Evolutionary conservation across 2,113 vertebrate species (phyloP).

Genomic region (Thinocorus orbignyianus): DNA sequence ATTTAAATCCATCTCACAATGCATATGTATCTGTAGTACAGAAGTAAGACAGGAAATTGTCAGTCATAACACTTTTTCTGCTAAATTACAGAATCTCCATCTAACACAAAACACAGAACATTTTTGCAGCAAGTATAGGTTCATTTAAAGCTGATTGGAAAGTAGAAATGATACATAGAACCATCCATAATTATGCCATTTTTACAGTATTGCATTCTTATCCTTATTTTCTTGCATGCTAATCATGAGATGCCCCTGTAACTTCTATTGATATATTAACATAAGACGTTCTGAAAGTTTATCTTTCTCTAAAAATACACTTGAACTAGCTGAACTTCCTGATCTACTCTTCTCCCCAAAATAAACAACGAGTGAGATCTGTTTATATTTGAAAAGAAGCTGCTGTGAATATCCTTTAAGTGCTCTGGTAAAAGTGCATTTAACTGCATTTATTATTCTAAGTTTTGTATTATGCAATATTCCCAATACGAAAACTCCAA

Average conservation of each 20-base stretch:
- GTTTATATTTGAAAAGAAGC: neutral
- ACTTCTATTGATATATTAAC: neutral
- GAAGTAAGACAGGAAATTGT: neutral
- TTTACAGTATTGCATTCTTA: neutral
- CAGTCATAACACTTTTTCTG: neutral
- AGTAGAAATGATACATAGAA: neutral
- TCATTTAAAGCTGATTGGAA: neutral
- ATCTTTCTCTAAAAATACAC: conserved; percentile 12
- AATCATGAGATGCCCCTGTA: neutral
- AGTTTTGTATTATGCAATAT: neutral
- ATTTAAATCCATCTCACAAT: neutral
- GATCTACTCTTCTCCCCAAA: conserved; percentile 35
- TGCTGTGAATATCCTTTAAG: neutral
- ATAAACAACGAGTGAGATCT: neutral
- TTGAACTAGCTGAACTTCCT: conserved; percentile 44
- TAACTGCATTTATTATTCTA: neutral
- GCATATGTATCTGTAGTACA: neutral
- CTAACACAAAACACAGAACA: neutral
- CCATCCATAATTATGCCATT: neutral
- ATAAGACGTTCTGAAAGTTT: neutral
- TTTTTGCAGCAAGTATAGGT: neutral
- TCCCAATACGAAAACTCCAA: neutral
- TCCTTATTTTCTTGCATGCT: neutral
- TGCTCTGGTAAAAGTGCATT: neutral
- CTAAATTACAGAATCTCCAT: neutral